Evolutionary conservation across 2,888 invertebrate species (phyloP).

Genomic region (Leucophenga montana): DNA sequence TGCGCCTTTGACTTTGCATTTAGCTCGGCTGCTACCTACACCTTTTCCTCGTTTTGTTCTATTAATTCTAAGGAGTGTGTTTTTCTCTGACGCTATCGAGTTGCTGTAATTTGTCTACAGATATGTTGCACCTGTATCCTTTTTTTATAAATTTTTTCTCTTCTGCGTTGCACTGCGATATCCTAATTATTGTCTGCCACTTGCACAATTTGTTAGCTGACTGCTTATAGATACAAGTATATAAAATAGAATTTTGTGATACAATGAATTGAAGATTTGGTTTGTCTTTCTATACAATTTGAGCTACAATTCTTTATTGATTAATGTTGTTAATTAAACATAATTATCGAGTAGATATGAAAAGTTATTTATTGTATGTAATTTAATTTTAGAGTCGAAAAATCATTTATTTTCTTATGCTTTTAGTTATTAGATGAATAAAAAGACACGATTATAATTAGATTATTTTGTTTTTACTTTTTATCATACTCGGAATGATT

Average conservation of each 20-base stretch:
- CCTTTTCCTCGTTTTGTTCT: slow-evolving; percentile 16
- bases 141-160: not conserved
- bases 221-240: not conserved
- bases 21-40: slow-evolving; percentile 48
- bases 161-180: not conserved
- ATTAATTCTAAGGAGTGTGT: not conserved
- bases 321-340: slow-evolving; percentile 16
- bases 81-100: slow-evolving; percentile 10
- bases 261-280: no score
- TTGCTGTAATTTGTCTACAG: slow-evolving; percentile 45
- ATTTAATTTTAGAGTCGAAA: no score
- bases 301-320: not conserved
- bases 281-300: no score
- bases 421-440: no score
- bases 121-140: slow-evolving; percentile 28
- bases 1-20: slow-evolving; percentile 43
- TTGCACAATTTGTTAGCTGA: slow-evolving; percentile 10
- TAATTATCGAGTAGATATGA: not conserved
- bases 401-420: no score
- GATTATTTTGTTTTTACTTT: no score
- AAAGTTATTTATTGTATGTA: no score
- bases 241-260: not conserved
- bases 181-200: slow-evolving; percentile 20
- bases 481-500: no score
- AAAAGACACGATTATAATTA: no score